These are phyloP conservation scores for Ommatoiulus sabulosus DNA, from an alignment of 2,888 invertebrate species.

Conservation along the genomic window DNA sequence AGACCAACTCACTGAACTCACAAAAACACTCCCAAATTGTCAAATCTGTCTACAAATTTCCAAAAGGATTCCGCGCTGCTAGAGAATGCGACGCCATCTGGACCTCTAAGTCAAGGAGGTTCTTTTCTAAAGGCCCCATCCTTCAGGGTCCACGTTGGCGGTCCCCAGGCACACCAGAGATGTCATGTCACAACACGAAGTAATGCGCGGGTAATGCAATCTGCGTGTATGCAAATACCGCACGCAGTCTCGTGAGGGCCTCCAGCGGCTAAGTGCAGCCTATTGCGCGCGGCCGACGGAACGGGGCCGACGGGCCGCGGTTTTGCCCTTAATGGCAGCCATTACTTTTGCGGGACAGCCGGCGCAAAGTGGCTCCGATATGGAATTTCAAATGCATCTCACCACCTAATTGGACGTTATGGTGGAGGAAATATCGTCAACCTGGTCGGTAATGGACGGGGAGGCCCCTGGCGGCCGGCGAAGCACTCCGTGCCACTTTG, in stretches of 20 bases:
- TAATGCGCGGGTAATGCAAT: constrained; percentile 52
- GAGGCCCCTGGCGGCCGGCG: constrained; percentile 30
- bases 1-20: too few species aligned
- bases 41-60: too few species aligned
- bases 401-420: constrained; percentile 34
- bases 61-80: too few species aligned
- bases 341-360: constrained; percentile 49
- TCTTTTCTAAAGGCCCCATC: background rate
- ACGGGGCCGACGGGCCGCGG: constrained; percentile 41
- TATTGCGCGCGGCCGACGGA: constrained; percentile 32
- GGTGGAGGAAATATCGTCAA: constrained; percentile 32
- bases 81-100: too few species aligned
- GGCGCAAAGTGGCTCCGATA: constrained; percentile 18
- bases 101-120: too few species aligned
- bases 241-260: background rate
- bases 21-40: too few species aligned
- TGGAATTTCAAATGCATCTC: constrained; percentile 51
- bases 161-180: background rate
- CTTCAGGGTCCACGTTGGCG: background rate
- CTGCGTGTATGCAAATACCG: constrained; percentile 51
- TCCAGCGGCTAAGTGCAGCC: constrained; percentile 46
- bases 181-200: constrained; percentile 39
- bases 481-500: constrained; percentile 6
- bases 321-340: constrained; percentile 50
- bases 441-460: constrained; percentile 22